Evolutionary conservation across 1,140 invertebrate genomes (phyloP).

Genomic region (Euura lappo): DNA sequence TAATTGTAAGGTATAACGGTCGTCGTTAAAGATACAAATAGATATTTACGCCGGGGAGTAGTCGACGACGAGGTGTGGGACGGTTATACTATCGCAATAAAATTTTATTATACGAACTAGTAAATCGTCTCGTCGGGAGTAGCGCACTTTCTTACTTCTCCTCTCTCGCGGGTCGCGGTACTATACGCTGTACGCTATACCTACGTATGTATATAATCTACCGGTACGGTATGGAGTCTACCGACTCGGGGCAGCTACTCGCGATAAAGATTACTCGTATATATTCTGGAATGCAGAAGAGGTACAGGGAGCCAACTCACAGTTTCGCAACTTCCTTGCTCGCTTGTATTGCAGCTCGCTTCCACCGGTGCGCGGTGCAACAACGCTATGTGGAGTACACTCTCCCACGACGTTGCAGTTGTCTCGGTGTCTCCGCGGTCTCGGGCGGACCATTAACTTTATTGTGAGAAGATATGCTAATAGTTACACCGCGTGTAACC

Average conservation of each 20-base stretch:
- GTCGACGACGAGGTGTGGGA: neutral
- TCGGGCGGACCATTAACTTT: constrained; percentile 21
- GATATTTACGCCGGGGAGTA: neutral
- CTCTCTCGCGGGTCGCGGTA: too few species aligned
- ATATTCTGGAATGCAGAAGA: constrained; percentile 5
- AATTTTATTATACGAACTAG: neutral
- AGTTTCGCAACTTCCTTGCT: too few species aligned
- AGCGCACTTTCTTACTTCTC: too few species aligned
- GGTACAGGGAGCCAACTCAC: too few species aligned
- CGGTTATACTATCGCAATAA: neutral
- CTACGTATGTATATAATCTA: too few species aligned
- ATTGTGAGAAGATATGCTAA: constrained; percentile 35
- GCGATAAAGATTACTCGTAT: neutral
- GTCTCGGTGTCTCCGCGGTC: neutral
- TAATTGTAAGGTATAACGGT: too few species aligned
- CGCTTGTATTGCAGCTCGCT: too few species aligned
- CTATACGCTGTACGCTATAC: too few species aligned
- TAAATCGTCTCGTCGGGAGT: neutral
- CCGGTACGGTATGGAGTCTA: too few species aligned
- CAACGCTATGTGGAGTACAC: neutral
- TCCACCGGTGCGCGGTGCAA: too few species aligned
- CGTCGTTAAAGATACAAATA: neutral
- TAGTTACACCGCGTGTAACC: constrained; percentile 13
- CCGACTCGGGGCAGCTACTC: neutral
- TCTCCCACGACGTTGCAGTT: neutral